Conservation (phyloP, 92 coral and sea anemone genomes). For the Diadumene lineata region DNA sequence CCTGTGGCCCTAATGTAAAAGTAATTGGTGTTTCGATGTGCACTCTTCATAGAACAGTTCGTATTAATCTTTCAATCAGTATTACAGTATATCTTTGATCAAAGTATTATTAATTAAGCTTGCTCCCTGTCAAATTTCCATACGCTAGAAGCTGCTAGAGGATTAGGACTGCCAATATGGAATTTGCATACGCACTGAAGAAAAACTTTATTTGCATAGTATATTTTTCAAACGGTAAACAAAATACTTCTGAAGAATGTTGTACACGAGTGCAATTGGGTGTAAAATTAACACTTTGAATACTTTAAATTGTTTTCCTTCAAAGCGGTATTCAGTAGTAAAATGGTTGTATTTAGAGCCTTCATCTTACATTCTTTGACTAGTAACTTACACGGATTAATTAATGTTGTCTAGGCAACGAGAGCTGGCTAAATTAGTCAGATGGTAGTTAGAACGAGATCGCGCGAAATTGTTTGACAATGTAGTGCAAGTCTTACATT, state of each 20-base stretch:
- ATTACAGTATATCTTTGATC: not conserved
- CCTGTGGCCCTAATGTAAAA: too few relatives aligned
- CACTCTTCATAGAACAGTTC: not conserved
- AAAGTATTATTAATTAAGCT: slow-evolving; percentile 1
- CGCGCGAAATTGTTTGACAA: too few relatives aligned
- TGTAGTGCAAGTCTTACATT: too few relatives aligned
- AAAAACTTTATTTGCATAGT: slow-evolving; percentile 13
- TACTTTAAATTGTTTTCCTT: slow-evolving; percentile 13
- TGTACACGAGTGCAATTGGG: slow-evolving; percentile 14
- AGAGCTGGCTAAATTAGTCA: too few relatives aligned
- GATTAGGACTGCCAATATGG: not conserved
- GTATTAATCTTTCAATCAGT: not conserved
- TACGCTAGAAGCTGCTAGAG: not conserved
- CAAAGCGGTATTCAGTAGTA: not conserved
- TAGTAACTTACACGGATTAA: not conserved
- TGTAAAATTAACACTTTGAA: slow-evolving; percentile 33
- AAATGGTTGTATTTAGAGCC: not conserved
- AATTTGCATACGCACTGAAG: slow-evolving; percentile 34
- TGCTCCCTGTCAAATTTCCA: not conserved
- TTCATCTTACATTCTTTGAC: not conserved
- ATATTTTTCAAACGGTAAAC: slow-evolving; percentile 15
- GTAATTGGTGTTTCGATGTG: not conserved
- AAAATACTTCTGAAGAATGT: slow-evolving; percentile 14
- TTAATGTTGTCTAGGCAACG: not conserved
- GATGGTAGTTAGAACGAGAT: too few relatives aligned